These are phyloP conservation scores for Cyprinodon diabolis DNA, from an alignment of 2,797 vertebrate species.

Conservation along the genomic window DNA sequence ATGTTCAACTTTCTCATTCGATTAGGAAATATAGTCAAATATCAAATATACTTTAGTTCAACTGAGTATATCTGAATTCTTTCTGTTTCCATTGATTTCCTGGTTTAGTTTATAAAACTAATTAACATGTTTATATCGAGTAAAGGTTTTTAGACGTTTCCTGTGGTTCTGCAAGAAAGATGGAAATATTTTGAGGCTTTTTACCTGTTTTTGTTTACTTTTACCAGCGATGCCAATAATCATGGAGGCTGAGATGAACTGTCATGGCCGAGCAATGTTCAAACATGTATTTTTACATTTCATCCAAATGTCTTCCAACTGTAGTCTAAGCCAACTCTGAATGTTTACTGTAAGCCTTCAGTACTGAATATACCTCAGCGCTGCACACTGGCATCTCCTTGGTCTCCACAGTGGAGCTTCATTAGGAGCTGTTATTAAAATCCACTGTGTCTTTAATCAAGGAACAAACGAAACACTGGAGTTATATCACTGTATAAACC, in stretches of 20 bases:
- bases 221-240: not conserved
- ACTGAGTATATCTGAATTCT: not conserved
- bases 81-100: not conserved
- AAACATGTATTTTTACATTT: conserved; percentile 39
- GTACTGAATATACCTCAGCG: conserved; percentile 74
- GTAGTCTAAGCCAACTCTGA: conserved; percentile 35
- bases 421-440: conserved; percentile 40
- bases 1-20: not conserved
- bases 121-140: not conserved
- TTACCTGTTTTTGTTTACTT: not conserved
- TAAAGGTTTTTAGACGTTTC: not conserved
- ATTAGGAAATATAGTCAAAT: not conserved
- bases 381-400: conserved; percentile 63
- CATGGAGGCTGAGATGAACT: conserved; percentile 35
- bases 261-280: conserved; percentile 33
- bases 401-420: conserved; percentile 49
- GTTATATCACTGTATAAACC: conserved; percentile 33
- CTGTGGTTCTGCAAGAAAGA: not conserved
- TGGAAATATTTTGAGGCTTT: not conserved
- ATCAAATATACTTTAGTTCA: not conserved
- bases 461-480: conserved; percentile 44
- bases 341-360: conserved; percentile 37
- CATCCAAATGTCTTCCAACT: conserved; percentile 38
- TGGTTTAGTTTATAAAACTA: not conserved
- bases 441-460: conserved; percentile 32